phyloP scores from a whole-genome alignment of 2,113 vertebrate species.

The Callaeas wilsoni region DNA sequence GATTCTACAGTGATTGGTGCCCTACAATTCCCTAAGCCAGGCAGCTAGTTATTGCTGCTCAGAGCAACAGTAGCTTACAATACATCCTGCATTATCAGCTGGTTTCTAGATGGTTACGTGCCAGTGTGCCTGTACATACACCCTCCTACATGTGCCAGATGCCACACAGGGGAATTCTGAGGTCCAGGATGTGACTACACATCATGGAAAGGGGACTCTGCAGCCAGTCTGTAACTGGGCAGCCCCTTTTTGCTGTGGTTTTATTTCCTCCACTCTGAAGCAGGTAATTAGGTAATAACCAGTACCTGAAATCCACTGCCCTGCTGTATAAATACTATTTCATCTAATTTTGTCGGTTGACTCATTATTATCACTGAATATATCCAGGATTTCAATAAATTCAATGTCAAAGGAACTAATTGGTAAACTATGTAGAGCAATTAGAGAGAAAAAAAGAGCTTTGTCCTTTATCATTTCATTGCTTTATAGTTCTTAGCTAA shows the following conservation, averaged over 20 bases:
- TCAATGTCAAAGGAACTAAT: neutral
- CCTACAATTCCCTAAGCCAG: slow-evolving; percentile 63
- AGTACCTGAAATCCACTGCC: neutral
- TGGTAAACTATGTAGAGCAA: neutral
- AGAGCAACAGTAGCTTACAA: slow-evolving; percentile 17
- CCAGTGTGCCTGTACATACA: neutral
- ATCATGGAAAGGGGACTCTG: neutral
- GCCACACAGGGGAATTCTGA: neutral
- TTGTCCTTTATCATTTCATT: neutral
- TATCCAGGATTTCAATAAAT: neutral
- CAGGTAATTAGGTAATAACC: neutral
- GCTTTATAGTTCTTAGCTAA: neutral
- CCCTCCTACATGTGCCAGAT: neutral
- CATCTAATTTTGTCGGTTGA: neutral
- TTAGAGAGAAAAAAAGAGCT: neutral
- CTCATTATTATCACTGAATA: neutral
- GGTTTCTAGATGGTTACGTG: neutral
- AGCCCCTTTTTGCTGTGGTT: neutral
- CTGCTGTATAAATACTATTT: neutral
- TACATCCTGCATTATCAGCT: slow-evolving; percentile 12
- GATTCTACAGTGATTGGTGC: slow-evolving; percentile 64
- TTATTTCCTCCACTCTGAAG: neutral
- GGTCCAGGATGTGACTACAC: neutral
- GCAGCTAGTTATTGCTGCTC: slow-evolving; percentile 58
- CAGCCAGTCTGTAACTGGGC: neutral